Percentiles rank a stretch among this genome's conserved stretches.
These are phyloP conservation scores for Sparidentex hasta DNA, from an alignment of 2,797 vertebrate species.

Conservation along the genomic window DNA sequence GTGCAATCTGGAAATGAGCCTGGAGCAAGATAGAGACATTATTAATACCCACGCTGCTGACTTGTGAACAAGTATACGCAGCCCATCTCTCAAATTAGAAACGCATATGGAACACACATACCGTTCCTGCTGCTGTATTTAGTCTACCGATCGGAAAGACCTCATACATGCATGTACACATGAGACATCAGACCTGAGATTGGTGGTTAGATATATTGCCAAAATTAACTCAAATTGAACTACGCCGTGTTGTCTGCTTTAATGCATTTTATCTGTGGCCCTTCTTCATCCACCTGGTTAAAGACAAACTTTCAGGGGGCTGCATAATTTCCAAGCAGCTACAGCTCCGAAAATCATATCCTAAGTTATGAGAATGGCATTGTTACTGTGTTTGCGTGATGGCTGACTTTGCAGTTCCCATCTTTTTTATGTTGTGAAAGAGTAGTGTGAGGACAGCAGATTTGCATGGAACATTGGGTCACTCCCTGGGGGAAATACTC, in stretches of 20 bases:
- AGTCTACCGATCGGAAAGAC: neutral
- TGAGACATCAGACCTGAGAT: neutral
- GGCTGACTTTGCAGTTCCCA: neutral
- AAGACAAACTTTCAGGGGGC: neutral
- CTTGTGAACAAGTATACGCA: neutral
- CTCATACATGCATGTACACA: neutral
- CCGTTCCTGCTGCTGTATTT: conserved; percentile 8
- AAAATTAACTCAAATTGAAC: conserved; percentile 1
- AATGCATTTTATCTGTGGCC: neutral
- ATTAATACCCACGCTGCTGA: neutral
- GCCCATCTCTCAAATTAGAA: conserved; percentile 31
- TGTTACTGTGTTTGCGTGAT: neutral
- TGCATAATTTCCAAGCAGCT: neutral
- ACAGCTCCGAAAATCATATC: neutral
- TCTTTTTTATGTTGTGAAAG: neutral
- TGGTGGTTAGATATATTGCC: neutral
- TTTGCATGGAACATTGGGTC: conserved; percentile 38
- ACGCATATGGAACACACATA: conserved; percentile 6
- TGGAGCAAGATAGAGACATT: neutral
- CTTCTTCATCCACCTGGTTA: neutral
- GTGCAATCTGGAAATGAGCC: neutral
- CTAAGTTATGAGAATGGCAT: conserved; percentile 5
- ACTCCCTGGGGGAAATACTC: conserved; percentile 17
- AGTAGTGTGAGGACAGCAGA: conserved; percentile 5
- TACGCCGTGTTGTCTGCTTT: neutral